phyloP scores from a whole-genome alignment of 2,113 vertebrate species.

The Macheiramphus alcinus region DNA sequence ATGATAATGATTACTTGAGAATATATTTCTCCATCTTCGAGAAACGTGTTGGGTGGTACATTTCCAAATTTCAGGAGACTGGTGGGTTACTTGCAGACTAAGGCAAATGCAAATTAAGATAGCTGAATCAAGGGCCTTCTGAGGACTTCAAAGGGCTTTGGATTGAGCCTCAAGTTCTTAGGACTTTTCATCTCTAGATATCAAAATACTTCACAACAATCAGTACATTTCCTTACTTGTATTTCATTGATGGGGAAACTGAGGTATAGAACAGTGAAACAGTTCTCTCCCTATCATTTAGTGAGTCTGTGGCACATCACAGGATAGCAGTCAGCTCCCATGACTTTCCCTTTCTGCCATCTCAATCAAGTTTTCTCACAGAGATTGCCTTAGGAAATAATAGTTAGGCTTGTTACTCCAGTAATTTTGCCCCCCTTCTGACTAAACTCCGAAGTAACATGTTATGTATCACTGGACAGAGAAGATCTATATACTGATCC shows the following conservation, averaged over 20 bases:
- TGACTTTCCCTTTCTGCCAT: not conserved
- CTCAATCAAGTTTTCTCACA: not conserved
- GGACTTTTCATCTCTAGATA: constrained; percentile 51
- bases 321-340: not conserved
- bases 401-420: not conserved
- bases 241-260: constrained; percentile 29
- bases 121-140: constrained; percentile 42
- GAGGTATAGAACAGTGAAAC: not conserved
- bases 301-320: not conserved
- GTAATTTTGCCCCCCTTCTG: not conserved
- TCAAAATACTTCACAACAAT: constrained; percentile 54
- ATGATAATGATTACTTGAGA: constrained; percentile 20
- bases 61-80: not conserved
- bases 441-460: not conserved
- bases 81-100: constrained; percentile 29
- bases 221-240: constrained; percentile 5
- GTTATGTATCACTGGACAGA: not conserved
- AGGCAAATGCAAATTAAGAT: constrained; percentile 30
- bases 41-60: not conserved
- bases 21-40: not conserved
- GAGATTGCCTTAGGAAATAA: not conserved
- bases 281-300: not conserved
- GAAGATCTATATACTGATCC: not conserved
- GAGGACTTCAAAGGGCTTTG: constrained; percentile 49
- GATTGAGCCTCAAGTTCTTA: constrained; percentile 26